These are phyloP conservation scores for Axinella damicornis DNA, from an alignment of 37 sponge, comb jelly and placozoan species.

Conservation along the genomic window DNA sequence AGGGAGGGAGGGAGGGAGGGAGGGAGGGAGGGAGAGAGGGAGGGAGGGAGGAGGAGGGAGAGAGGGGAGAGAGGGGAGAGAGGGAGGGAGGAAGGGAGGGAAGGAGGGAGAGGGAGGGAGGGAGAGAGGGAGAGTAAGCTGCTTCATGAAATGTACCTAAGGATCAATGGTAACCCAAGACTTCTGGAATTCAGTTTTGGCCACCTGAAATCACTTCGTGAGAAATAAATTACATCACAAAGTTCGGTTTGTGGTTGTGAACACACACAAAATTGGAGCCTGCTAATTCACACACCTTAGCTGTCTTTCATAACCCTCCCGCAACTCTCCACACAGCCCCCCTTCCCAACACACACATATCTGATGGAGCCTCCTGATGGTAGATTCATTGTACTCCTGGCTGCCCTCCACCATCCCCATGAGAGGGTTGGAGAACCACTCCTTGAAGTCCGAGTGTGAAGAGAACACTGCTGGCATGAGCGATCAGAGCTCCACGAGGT, in stretches of 20 bases:
- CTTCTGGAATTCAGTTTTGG: background rate
- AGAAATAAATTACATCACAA: background rate
- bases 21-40: background rate
- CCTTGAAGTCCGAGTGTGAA: conserved; percentile 97
- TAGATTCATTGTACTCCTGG: conserved; percentile 94
- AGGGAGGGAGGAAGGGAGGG: no score
- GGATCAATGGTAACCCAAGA: background rate
- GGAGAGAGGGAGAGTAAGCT: no score
- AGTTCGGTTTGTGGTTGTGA: no score
- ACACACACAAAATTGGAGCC: no score
- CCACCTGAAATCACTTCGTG: conserved; percentile 6
- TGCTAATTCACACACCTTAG: background rate
- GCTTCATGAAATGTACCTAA: no score
- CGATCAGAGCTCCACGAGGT: conserved; percentile 99
- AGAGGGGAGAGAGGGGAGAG: no score
- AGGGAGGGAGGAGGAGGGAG: no score
- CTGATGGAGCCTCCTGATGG: conserved; percentile 96
- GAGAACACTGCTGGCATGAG: conserved; percentile 98
- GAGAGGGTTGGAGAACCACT: conserved; percentile 99
- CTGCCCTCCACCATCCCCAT: conserved; percentile 99
- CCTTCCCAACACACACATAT: conserved; percentile 29
- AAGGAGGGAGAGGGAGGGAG: no score
- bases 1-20: no score
- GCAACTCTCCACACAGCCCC: background rate
- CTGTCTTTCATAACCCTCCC: background rate